These are phyloP conservation scores for Agrypnus murinus DNA, from an alignment of 2,888 invertebrate species.

Conservation along the genomic window DNA sequence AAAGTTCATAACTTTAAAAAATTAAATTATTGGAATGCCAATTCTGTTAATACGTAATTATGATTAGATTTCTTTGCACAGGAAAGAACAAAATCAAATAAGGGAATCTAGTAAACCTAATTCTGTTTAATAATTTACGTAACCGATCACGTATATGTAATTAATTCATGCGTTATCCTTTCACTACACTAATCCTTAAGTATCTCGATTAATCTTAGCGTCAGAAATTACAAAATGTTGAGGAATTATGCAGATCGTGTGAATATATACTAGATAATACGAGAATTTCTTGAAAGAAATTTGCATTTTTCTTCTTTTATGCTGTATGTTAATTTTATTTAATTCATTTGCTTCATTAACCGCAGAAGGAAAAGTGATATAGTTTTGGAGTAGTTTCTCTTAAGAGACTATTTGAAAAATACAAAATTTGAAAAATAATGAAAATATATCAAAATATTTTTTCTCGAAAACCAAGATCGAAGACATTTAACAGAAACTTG, in stretches of 20 bases:
- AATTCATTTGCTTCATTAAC: no score
- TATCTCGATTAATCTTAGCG: slow-evolving; percentile 15
- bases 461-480: no score
- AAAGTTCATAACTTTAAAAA: not conserved
- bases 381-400: no score
- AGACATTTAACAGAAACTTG: no score
- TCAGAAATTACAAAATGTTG: not conserved
- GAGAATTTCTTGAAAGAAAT: no score
- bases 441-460: no score
- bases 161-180: slow-evolving; percentile 11
- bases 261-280: not conserved
- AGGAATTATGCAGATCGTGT: slow-evolving; percentile 1
- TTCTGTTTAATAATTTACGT: slow-evolving; percentile 15
- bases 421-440: no score
- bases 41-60: not conserved
- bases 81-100: not conserved
- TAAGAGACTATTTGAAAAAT: no score
- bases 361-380: no score
- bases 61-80: not conserved
- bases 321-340: no score
- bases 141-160: slow-evolving; percentile 5
- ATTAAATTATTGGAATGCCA: not conserved
- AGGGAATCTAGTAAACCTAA: slow-evolving; percentile 7
- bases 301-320: no score
- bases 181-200: slow-evolving; percentile 18